Evolutionary conservation across 2,113 vertebrate genomes (phyloP).

Genomic region (Anser brachyrhynchus): DNA sequence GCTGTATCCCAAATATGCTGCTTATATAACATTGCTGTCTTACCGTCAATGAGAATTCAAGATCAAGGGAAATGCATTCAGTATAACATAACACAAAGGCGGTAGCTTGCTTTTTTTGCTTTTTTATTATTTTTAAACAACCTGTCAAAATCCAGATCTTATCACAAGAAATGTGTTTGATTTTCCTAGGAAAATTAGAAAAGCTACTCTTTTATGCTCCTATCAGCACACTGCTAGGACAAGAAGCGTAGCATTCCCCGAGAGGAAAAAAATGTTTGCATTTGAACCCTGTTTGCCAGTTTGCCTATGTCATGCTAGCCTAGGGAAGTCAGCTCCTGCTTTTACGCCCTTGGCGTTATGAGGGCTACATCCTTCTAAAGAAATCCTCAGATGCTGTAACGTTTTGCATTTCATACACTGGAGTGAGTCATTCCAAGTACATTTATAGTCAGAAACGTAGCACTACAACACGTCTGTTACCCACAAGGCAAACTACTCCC

Average conservation of each 20-base stretch:
- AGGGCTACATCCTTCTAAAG: neutral
- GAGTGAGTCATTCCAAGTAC: neutral
- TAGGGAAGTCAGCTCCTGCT: neutral
- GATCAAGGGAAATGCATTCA: neutral
- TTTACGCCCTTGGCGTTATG: neutral
- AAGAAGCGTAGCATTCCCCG: neutral
- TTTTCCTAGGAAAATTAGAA: neutral
- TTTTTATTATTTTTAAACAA: neutral
- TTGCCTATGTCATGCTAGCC: neutral
- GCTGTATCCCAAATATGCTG: neutral
- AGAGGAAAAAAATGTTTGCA: neutral
- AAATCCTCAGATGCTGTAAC: neutral
- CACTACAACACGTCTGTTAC: neutral
- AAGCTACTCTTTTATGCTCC: neutral
- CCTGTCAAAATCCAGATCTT: constrained; percentile 5
- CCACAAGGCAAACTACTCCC: neutral
- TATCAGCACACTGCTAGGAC: neutral
- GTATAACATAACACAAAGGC: neutral
- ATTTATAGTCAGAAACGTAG: neutral
- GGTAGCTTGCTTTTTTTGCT: neutral
- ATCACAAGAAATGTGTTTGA: neutral
- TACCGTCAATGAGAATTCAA: neutral
- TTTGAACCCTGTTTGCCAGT: neutral
- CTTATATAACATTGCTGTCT: neutral
- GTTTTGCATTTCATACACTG: neutral